These are phyloP conservation scores for Frieseomelitta varia DNA, from an alignment of 1,140 invertebrate genomes.

Conservation along the genomic window DNA sequence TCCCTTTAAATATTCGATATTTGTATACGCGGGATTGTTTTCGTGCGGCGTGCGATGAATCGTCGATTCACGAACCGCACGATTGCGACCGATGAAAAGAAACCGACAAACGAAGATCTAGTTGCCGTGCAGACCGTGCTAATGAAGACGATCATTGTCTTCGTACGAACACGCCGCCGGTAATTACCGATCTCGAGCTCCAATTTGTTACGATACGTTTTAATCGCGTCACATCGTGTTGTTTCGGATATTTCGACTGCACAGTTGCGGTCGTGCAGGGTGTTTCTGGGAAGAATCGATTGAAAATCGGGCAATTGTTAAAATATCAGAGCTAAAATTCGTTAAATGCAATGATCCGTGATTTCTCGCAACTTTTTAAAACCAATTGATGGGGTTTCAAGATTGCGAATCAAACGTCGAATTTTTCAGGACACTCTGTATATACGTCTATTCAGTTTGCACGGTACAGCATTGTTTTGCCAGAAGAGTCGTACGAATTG, in stretches of 20 bases:
- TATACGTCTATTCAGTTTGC: neutral
- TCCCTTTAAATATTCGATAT: slow-evolving; percentile 30
- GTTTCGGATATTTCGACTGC: neutral
- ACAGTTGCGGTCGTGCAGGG: neutral
- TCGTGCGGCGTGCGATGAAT: slow-evolving; percentile 4
- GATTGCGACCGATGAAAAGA: neutral
- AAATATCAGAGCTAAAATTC: too few species aligned
- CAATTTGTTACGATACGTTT: slow-evolving; percentile 18
- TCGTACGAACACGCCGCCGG: neutral
- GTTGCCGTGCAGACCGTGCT: slow-evolving; percentile 2
- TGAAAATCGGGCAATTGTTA: too few species aligned
- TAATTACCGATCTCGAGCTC: neutral
- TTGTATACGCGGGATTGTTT: slow-evolving; percentile 10
- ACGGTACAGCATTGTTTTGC: too few species aligned
- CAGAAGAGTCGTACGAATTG: neutral
- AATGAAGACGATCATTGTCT: slow-evolving; percentile 25
- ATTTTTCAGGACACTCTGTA: neutral
- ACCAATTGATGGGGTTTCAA: neutral
- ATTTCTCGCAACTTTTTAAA: neutral
- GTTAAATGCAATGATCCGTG: too few species aligned
- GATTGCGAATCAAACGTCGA: neutral
- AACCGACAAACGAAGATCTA: neutral
- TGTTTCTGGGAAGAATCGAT: neutral
- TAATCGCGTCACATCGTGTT: slow-evolving; percentile 3
- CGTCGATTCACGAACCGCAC: slow-evolving; percentile 15